Conservation (phyloP, 1,140 invertebrate genomes). For the Dysdera silvatica region DNA sequence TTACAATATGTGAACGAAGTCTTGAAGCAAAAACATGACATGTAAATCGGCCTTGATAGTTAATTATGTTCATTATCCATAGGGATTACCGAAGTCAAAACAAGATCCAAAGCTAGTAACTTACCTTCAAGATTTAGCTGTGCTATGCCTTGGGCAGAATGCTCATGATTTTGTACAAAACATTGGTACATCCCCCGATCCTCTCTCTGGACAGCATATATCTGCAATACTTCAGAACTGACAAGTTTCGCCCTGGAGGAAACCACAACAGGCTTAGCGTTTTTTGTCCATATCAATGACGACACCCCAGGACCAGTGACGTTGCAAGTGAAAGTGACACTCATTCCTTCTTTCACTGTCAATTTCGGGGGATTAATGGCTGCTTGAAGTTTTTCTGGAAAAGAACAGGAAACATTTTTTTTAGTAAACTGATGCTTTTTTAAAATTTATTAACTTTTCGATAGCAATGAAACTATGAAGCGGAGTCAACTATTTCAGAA, state of each 20-base stretch:
- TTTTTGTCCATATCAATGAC: constrained; percentile 24
- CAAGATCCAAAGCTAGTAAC: too few species aligned
- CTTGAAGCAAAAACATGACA: too few species aligned
- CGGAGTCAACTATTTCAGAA: too few species aligned
- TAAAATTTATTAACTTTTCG: too few species aligned
- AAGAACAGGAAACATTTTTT: too few species aligned
- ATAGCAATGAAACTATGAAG: too few species aligned
- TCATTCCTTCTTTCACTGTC: constrained; percentile 24
- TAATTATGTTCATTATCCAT: too few species aligned
- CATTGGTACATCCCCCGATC: constrained; percentile 50
- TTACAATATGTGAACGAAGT: too few species aligned
- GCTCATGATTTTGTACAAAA: constrained; percentile 40
- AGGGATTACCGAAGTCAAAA: too few species aligned
- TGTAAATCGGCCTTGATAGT: too few species aligned
- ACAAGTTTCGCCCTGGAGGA: constrained; percentile 22
- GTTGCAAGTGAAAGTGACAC: constrained; percentile 26
- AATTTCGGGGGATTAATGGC: constrained; percentile 20
- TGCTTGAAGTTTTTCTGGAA: constrained; percentile 8
- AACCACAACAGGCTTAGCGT: constrained; percentile 17
- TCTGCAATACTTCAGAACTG: constrained; percentile 32
- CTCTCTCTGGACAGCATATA: constrained; percentile 38
- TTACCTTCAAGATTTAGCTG: constrained; percentile 45
- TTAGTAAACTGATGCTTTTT: too few species aligned
- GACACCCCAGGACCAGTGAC: constrained; percentile 16
- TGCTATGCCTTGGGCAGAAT: constrained; percentile 41